Evolutionary conservation across 2,113 vertebrate species (phyloP), one percentile per base, ranked within the genome.

Genomic region (Arothron firmamentum): DNA sequence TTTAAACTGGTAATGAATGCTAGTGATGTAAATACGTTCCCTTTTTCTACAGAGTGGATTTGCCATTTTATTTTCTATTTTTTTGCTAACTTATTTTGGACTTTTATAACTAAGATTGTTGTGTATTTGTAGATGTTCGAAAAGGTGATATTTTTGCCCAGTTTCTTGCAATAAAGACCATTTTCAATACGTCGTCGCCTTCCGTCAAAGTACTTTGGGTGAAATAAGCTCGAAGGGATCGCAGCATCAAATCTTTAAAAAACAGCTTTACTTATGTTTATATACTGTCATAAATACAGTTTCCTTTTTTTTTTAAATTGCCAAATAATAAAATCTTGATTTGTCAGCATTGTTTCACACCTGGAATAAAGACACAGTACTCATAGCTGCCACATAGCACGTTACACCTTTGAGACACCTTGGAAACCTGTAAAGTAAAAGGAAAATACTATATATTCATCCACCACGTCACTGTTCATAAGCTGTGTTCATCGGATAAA

Each of bases 41-140:
- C 88, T 89, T 91, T 89, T 92, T 92, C 84, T 92, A 92, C 90
- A 90, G 90, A 92, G 95, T 97, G 97, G 83, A 88, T 92, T 93
- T 95, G 92, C 86, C 79, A 90, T 92, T 92, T 88, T 84, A 88
- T 92, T 92, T 92, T 92, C 83, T 88, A 92, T 91, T 90, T 93
- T 94, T 47, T 94, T 93, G 91, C 90, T 98, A 96, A 93, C 74
- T 97, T 98, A 95, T 96, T 96, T 86, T 89, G 87, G 88, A 91
- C 89, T 92, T 93, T 93, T 93, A 93, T 93, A 98, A 94, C 94
- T 96, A 96, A 95, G 89, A 91, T 93, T 92, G 87, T 92, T 91
- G 93, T 92, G 91, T 90, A 90, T 93, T 93, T 93, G 84, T 92
- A 92, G 68, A 84, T 85, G 77, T 85, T 86, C 51, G 49, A 38